Percentiles rank a stretch among this genome's conserved stretches.
These are phyloP conservation scores for Brachyopa scutellaris DNA, from an alignment of 2,888 invertebrate species.

Conservation along the genomic window DNA sequence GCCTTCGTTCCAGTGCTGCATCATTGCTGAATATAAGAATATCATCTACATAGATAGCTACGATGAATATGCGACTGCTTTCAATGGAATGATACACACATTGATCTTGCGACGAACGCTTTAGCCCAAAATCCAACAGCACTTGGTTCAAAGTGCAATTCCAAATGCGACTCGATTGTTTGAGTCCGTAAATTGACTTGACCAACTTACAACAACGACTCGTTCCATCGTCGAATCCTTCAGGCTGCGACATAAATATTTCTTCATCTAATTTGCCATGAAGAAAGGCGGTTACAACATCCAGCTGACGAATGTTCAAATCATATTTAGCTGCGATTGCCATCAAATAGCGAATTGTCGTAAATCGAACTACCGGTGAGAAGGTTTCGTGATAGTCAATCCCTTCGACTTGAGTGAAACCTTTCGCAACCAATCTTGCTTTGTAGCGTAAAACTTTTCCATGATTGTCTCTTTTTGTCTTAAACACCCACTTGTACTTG, in stretches of 20 bases:
- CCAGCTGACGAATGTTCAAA: constrained; percentile 32
- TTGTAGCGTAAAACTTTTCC: constrained; percentile 28
- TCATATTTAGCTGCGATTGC: constrained; percentile 46
- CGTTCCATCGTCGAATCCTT: constrained; percentile 45
- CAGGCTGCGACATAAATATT: constrained; percentile 44
- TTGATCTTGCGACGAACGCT: constrained; percentile 22
- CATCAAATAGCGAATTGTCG: constrained; percentile 40
- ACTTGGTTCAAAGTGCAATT: constrained; percentile 43
- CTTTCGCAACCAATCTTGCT: constrained; percentile 42
- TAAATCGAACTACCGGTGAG: constrained; percentile 35
- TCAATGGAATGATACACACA: constrained; percentile 17
- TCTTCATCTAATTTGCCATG: constrained; percentile 27
- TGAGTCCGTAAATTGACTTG: constrained; percentile 52
- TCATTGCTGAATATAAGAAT: constrained; percentile 57
- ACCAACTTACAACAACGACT: constrained; percentile 46
- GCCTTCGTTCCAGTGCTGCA: constrained; percentile 12
- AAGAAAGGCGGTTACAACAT: constrained; percentile 27
- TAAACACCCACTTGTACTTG: constrained; percentile 27
- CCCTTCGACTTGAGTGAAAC: constrained; percentile 52
- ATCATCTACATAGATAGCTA: constrained; percentile 68
- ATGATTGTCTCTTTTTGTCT: constrained; percentile 27
- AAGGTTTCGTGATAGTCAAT: constrained; percentile 51
- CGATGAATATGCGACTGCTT: constrained; percentile 16
- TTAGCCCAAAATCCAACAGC: constrained; percentile 18
- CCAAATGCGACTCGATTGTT: constrained; percentile 55